Conservation (phyloP, 2,113 vertebrate genomes). For the Anarhynchus alexandrinus region DNA sequence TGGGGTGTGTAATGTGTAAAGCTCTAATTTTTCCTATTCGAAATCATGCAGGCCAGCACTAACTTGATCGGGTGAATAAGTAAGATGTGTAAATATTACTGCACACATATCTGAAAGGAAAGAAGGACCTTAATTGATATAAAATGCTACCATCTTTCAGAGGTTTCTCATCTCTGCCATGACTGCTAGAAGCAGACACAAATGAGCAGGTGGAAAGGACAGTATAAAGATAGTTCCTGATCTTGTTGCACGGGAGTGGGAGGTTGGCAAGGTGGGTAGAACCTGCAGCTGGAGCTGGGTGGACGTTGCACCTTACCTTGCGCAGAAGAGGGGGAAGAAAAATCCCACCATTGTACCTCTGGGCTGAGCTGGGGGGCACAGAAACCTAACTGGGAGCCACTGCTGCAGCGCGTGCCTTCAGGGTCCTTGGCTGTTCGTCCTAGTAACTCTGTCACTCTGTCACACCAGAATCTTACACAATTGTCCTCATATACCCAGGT, state of each 20-base stretch:
- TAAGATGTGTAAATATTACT: background rate
- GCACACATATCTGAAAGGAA: background rate
- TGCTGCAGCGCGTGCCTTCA: background rate
- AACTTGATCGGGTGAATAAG: background rate
- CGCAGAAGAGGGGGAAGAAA: fast-evolving
- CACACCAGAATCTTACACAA: fast-evolving
- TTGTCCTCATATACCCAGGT: background rate
- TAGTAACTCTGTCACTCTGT: background rate
- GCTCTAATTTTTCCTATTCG: background rate
- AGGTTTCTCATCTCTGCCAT: background rate
- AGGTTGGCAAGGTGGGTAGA: fast-evolving
- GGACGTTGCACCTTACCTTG: background rate
- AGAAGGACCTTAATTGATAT: background rate
- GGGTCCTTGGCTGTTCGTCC: background rate
- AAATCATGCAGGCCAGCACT: background rate
- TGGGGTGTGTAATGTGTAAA: no score
- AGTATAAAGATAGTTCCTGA: background rate
- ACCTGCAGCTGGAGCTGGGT: background rate
- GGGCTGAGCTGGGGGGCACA: background rate
- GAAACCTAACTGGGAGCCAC: fast-evolving
- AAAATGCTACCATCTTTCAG: background rate
- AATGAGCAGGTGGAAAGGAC: background rate
- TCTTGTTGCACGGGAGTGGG: background rate
- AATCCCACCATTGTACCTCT: background rate
- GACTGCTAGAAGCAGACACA: background rate